These are phyloP conservation scores for Oryzias javanicus DNA, from an alignment of 2,113 vertebrate genomes.

Conservation along the genomic window DNA sequence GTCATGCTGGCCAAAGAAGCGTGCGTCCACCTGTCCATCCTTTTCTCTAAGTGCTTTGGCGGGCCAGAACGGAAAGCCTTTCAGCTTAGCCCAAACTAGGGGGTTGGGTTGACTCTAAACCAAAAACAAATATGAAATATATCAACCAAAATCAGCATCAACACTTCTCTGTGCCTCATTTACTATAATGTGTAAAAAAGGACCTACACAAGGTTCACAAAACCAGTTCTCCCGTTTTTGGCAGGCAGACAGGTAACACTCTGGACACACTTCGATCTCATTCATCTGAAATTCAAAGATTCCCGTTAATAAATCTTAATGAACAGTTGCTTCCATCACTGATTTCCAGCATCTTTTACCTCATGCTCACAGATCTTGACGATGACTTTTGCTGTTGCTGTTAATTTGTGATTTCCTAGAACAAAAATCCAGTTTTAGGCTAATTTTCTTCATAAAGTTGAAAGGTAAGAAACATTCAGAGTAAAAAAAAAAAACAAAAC, in stretches of 20 bases:
- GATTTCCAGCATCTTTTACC: conserved; percentile 68
- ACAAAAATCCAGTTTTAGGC: conserved; percentile 21
- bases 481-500: background rate
- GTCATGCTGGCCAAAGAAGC: conserved; percentile 98
- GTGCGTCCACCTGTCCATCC: conserved; percentile 95
- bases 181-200: background rate
- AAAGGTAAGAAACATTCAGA: background rate
- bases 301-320: background rate
- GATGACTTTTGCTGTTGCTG: conserved; percentile 96
- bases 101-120: conserved; percentile 94
- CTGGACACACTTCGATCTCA: conserved; percentile 99
- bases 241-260: conserved; percentile 98
- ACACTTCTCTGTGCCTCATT: conserved; percentile 3
- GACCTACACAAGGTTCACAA: conserved; percentile 96
- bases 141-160: background rate
- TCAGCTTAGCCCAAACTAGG: conserved; percentile 97
- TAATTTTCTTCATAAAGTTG: background rate
- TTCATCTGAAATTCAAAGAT: conserved; percentile 85
- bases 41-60: conserved; percentile 97
- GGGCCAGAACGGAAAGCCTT: conserved; percentile 99
- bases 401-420: conserved; percentile 97
- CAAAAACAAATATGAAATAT: background rate
- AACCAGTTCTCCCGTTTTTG: conserved; percentile 99
- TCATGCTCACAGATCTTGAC: conserved; percentile 99
- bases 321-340: background rate